Base-by-base conservation (phyloP, 1,140 invertebrate genomes). In the Drosophila persimilis region DNA sequence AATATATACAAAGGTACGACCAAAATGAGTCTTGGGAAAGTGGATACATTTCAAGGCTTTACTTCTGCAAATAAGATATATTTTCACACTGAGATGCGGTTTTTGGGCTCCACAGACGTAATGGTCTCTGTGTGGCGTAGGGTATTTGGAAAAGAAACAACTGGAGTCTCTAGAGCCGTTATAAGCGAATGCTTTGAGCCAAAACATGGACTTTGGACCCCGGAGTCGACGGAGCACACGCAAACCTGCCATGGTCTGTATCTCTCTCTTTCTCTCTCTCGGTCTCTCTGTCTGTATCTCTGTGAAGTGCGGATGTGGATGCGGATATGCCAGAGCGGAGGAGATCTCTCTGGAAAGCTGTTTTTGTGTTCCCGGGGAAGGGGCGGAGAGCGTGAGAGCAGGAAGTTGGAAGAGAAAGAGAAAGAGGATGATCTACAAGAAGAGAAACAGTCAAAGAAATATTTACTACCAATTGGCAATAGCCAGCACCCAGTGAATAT, bases 181-280 rank as follows among this genome's bases (percentile, higher is more conserved):
- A 73, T 69, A 65, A 74, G 29, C 69, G 69, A 77, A 54, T 75
- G 74, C 74, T 58, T 61, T 52, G 63, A 60, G 62, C 61, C 43
- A 66, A 55, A 55, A 59, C 39, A 51, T 70, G 73, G 64, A 77
- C 74, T 76, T 77, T 77, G 74, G 31, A 77, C 73, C 65, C 35
- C 9, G 35, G 35, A 39, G 35, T 39, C 35, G 35, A 39, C 35
- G 11, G 35, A 39, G 41, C 45, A 65, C 58, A 70, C 72, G 73
- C 72, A 66, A 76, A 75, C 73, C 62, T 67, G 71, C 50, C 73
- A 66, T 64, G 71, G 50, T 54, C 57, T 39, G 69, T 52, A 7
- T 24, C 50, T 17, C 31, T n/a, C 7, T 52, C 9, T 73, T 61
- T 50, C 44, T 8, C 8, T 8, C 29, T 39, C 35, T 11, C 31